A percentile compares a stretch with the other conserved stretches of the same genome.
Conservation (phyloP, 1,140 invertebrate species). For the Diplogasteroides magnus region DNA sequence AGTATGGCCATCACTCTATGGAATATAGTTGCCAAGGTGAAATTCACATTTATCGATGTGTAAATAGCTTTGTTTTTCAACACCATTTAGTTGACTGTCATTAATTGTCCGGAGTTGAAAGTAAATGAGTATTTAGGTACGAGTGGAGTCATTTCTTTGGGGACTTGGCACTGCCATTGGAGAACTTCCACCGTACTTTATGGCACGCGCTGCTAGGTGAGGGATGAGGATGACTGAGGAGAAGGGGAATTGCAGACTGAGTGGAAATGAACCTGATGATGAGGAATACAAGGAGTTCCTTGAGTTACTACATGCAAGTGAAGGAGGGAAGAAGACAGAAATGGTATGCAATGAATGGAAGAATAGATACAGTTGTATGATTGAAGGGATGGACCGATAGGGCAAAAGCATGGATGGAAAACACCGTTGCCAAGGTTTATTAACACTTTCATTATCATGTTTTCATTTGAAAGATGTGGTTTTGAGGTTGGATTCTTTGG, state of each 20-base stretch:
- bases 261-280: slow-evolving; percentile 52
- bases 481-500: slow-evolving; percentile 92
- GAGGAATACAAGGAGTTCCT: slow-evolving; percentile 50
- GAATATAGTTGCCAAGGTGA: slow-evolving; percentile 81
- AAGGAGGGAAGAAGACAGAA: slow-evolving; percentile 14
- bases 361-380: not conserved
- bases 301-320: slow-evolving; percentile 28
- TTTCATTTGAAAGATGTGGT: slow-evolving; percentile 14
- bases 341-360: slow-evolving; percentile 16
- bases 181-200: slow-evolving; percentile 91
- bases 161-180: slow-evolving; percentile 91
- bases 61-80: too few species aligned
- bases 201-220: slow-evolving; percentile 73
- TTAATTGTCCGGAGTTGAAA: not conserved
- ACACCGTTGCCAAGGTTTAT: not conserved
- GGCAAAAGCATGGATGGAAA: slow-evolving; percentile 30
- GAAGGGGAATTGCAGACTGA: slow-evolving; percentile 1
- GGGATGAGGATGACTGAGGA: not conserved
- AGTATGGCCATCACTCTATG: slow-evolving; percentile 61
- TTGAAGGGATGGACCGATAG: slow-evolving; percentile 4
- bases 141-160: slow-evolving; percentile 96
- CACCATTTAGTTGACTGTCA: not conserved
- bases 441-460: not conserved
- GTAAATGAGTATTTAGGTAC: slow-evolving; percentile 33
- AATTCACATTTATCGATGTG: too few species aligned